Conservation (phyloP, 2,888 invertebrate genomes). For the Mesochorus sp. region DNA sequence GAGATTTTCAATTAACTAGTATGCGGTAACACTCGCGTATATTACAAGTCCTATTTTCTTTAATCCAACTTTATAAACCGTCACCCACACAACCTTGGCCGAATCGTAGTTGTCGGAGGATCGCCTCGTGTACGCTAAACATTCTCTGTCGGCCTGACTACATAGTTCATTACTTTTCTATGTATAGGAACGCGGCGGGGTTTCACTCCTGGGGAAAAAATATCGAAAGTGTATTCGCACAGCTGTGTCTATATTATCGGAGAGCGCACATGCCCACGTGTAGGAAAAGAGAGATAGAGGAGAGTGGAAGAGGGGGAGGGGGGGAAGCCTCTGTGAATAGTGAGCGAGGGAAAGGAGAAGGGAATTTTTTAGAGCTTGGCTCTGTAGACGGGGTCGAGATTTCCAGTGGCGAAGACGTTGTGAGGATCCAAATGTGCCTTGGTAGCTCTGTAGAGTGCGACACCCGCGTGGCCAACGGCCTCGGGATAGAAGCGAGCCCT, state of each 20-base stretch:
- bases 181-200: background rate
- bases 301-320: background rate
- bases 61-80: constrained; percentile 4
- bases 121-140: background rate
- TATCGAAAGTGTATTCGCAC: background rate
- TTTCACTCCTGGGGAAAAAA: background rate
- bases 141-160: background rate
- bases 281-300: background rate
- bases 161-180: background rate
- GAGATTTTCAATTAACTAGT: constrained; percentile 47
- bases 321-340: background rate
- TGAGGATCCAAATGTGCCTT: constrained; percentile 95
- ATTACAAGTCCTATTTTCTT: constrained; percentile 23
- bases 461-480: constrained; percentile 92
- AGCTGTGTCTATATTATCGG: background rate
- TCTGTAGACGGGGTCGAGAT: constrained; percentile 83
- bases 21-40: constrained; percentile 40
- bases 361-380: constrained; percentile 62
- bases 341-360: constrained; percentile 7
- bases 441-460: constrained; percentile 90
- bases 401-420: constrained; percentile 96
- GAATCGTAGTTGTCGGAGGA: background rate
- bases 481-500: constrained; percentile 93
- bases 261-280: background rate
- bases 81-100: background rate